Base-by-base conservation (phyloP, 1,140 invertebrate genomes). In the Paraescarpia echinospica region DNA sequence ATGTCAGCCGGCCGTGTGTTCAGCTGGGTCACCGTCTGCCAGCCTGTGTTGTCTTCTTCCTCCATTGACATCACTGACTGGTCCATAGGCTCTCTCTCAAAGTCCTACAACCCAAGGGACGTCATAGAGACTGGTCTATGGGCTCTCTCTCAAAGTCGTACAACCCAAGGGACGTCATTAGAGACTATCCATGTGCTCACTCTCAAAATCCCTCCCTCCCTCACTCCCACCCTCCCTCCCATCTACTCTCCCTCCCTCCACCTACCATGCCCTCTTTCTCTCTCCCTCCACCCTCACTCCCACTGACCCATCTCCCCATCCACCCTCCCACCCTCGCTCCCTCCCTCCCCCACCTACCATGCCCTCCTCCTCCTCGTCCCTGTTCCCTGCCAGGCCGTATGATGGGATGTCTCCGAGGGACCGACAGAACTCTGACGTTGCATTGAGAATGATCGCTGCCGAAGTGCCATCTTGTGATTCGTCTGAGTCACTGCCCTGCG, bases 361-460 rank as follows among this genome's bases (percentile, higher is more conserved):
- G 95, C 98, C 98, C 90, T 98, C 98, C 92, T 97, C 96, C 59
- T 95, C 97, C 97, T 96, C 98, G 95, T 98, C 98, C 93, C 98
- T 96, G 96, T 99, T 98, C 77, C 98, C 98, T 90, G 98, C 97
- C 91, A 95, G 94, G 14, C 95, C 95, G 92, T 95, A 96, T 1
- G 95, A 99, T 77, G 98, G 98, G 94, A 99, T 99, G 95, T 99
- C 98, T 34, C 99, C 98, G 2, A 99, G 96, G 88, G 98, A 99
- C 94, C 99, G 97, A 96, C 99, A 99, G 96, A 99, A 99, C 96
- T 99, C 99, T 0, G 98, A 98, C 0, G 98, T 99, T 27, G 98
- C 97, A 96, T 99, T 99, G 48, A 99, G 96, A 48, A 98, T 97
- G 94, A 99, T 99, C 93, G 95, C 95, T 8, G 93, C 93, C 51